Conservation (phyloP, 2,888 invertebrate genomes). For the Myathropa florea region DNA sequence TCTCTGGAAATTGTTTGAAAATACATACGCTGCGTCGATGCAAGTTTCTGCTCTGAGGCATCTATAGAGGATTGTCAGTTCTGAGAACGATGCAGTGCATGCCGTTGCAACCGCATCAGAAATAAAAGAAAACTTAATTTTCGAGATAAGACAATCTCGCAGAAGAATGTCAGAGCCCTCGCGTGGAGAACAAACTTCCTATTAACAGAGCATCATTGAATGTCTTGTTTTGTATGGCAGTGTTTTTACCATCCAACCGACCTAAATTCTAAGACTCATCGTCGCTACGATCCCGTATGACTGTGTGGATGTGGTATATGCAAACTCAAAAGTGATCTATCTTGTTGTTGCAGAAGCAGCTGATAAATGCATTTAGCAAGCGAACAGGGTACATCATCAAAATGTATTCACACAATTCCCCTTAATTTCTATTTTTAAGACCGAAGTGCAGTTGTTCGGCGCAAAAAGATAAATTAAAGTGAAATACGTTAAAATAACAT, state of each 20-base stretch:
- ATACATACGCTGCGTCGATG: background rate
- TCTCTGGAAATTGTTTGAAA: background rate
- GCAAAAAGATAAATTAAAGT: slow-evolving; percentile 44
- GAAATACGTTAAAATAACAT: slow-evolving; percentile 38
- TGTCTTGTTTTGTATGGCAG: background rate
- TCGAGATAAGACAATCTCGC: slow-evolving; percentile 29
- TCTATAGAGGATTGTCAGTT: background rate
- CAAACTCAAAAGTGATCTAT: no score
- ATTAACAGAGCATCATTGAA: slow-evolving; percentile 7
- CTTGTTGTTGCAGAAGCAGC: background rate
- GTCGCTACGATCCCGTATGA: background rate
- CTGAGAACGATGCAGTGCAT: background rate
- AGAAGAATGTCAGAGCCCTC: slow-evolving; percentile 8
- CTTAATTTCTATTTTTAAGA: slow-evolving; percentile 55
- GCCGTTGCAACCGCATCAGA: background rate
- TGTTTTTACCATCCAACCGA: slow-evolving; percentile 12
- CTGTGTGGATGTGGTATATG: background rate
- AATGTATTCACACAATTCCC: slow-evolving; percentile 26
- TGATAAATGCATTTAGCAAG: slow-evolving; percentile 41
- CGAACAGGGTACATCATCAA: slow-evolving; percentile 49
- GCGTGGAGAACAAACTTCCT: background rate
- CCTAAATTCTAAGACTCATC: slow-evolving; percentile 47
- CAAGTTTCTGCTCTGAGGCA: background rate
- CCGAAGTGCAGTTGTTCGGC: slow-evolving; percentile 53
- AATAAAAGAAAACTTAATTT: slow-evolving; percentile 10